These are phyloP conservation scores for Acronicta aceris DNA, from an alignment of 2,888 invertebrate species.

Conservation along the genomic window DNA sequence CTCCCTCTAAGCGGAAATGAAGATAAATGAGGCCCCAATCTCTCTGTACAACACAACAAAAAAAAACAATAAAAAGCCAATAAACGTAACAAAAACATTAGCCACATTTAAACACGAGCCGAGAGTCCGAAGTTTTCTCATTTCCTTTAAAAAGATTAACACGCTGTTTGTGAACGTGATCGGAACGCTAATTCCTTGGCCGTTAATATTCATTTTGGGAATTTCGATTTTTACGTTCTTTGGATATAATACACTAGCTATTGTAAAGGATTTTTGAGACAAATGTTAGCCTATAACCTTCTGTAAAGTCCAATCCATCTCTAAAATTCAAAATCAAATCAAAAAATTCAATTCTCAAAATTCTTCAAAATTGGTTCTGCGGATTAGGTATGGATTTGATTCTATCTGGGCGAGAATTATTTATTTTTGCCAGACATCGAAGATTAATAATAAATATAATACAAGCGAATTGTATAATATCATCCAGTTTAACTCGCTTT, in stretches of 20 bases:
- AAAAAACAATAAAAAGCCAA: slow-evolving; percentile 37
- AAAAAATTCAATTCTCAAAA: too few species aligned
- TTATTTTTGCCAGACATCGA: too few species aligned
- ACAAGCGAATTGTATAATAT: too few species aligned
- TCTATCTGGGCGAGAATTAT: too few species aligned
- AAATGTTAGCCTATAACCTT: too few species aligned
- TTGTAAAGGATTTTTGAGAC: too few species aligned
- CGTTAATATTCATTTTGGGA: slow-evolving; percentile 66
- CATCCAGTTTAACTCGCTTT: too few species aligned
- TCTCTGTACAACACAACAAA: slow-evolving; percentile 14
- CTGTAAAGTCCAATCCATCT: too few species aligned
- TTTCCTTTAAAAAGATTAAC: slow-evolving; percentile 83
- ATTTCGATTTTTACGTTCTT: slow-evolving; percentile 33
- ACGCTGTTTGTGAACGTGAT: slow-evolving; percentile 75
- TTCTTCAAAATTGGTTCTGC: too few species aligned
- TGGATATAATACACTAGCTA: background rate
- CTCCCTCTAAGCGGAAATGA: slow-evolving; percentile 20
- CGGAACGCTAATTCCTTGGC: slow-evolving; percentile 65
- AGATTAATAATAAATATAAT: too few species aligned
- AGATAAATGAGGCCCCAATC: slow-evolving; percentile 12
- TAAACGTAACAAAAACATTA: slow-evolving; percentile 57
- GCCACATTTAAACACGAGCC: slow-evolving; percentile 59
- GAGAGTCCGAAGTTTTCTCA: slow-evolving; percentile 74
- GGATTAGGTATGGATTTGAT: too few species aligned
- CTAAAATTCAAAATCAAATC: too few species aligned